phyloP scores from a whole-genome alignment of 37 sponge, comb jelly and placozoan genomes.

The Diacarnus erythraeanus region DNA sequence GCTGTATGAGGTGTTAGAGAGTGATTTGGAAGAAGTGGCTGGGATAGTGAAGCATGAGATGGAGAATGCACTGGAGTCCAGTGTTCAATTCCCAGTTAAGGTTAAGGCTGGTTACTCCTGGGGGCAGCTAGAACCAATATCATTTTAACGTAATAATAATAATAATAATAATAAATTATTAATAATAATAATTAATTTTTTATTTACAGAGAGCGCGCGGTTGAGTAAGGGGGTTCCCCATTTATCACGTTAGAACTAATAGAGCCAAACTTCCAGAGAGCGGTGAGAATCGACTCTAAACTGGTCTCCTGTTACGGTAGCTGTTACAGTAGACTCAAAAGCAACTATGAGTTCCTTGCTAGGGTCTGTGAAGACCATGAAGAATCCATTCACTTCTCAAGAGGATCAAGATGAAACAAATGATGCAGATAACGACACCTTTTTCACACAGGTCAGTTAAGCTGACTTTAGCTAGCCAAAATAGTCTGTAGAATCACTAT shows the following conservation, averaged over 20 bases:
- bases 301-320: neutral
- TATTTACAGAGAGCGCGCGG: too few relatives aligned
- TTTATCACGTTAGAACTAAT: too few relatives aligned
- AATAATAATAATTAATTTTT: too few relatives aligned
- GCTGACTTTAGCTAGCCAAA: neutral
- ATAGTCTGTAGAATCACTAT: too few relatives aligned
- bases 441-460: neutral
- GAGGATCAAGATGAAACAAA: neutral
- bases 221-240: too few relatives aligned
- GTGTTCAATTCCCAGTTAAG: constrained; percentile 82
- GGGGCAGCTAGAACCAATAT: constrained; percentile 72
- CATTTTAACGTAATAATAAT: too few relatives aligned
- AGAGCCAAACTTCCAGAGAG: too few relatives aligned
- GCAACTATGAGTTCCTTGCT: neutral
- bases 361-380: neutral
- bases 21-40: constrained; percentile 51
- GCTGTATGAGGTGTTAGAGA: constrained; percentile 78
- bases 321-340: too few relatives aligned
- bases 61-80: constrained; percentile 80
- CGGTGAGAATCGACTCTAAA: neutral
- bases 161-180: too few relatives aligned
- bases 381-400: neutral
- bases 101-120: constrained; percentile 74
- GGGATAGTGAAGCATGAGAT: constrained; percentile 74
- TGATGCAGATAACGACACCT: too few relatives aligned